Percentiles rank a stretch among this genome's conserved stretches.
These are phyloP conservation scores for Eumeta japonica DNA, from an alignment of 1,140 invertebrate species.

Conservation along the genomic window DNA sequence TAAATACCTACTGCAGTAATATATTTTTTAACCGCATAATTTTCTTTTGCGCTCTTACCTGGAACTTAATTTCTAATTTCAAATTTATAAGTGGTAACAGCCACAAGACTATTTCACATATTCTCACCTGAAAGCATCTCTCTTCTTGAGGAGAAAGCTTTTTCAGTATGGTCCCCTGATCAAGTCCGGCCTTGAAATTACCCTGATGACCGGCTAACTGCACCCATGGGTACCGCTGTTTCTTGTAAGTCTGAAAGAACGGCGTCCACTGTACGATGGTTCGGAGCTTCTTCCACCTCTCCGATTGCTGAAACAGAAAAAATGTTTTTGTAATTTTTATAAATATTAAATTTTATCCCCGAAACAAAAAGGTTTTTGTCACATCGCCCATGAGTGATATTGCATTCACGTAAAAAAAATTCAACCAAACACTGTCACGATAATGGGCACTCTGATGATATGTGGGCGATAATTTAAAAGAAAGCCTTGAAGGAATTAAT, in stretches of 20 bases:
- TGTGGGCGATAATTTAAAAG: neutral
- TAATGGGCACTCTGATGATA: too few relatives aligned
- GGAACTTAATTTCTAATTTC: too few relatives aligned
- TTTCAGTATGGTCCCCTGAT: constrained; percentile 91
- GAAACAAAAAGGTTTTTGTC: too few relatives aligned
- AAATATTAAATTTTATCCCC: constrained; percentile 1
- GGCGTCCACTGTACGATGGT: constrained; percentile 95
- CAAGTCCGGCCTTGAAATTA: constrained; percentile 90
- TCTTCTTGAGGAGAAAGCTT: constrained; percentile 89
- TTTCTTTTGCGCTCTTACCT: too few relatives aligned
- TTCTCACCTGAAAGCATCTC: constrained; percentile 70
- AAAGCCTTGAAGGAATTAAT: neutral
- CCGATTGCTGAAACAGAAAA: constrained; percentile 75
- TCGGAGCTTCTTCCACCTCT: constrained; percentile 83
- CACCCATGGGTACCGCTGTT: constrained; percentile 93
- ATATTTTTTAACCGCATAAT: too few relatives aligned
- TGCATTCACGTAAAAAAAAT: neutral
- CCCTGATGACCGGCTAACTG: constrained; percentile 91
- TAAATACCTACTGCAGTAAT: too few relatives aligned
- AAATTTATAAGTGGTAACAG: neutral
- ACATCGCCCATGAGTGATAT: too few relatives aligned
- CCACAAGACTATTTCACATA: too few relatives aligned
- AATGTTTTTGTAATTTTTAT: constrained; percentile 6
- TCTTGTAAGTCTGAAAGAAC: constrained; percentile 95
- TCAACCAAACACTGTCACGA: neutral